phyloP scores from a whole-genome alignment of 2,113 vertebrate genomes.

The Thalassoma bifasciatum region DNA sequence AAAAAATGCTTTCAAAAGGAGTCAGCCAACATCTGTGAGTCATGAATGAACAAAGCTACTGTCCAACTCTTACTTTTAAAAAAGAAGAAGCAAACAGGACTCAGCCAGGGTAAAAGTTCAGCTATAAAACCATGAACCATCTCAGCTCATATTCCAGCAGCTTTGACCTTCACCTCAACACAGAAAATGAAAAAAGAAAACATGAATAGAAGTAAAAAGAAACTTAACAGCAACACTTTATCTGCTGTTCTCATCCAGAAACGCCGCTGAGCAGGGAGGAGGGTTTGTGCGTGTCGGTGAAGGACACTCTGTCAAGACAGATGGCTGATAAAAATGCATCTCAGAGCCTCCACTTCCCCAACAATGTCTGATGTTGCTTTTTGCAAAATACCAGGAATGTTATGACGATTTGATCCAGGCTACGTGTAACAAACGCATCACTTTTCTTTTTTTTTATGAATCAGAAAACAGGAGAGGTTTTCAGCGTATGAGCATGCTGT shows the following conservation, averaged over 20 bases:
- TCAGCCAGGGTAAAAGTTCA: constrained; percentile 1
- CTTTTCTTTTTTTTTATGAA: not conserved
- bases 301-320: constrained; percentile 40
- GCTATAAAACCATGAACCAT: not conserved
- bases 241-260: constrained; percentile 35
- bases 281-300: constrained; percentile 27
- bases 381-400: constrained; percentile 14
- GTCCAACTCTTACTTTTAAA: too few species aligned
- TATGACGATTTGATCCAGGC: not conserved
- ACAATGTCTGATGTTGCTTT: constrained; percentile 26
- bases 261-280: constrained; percentile 28
- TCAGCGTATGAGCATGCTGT: not conserved
- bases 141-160: not conserved
- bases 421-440: not conserved
- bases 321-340: constrained; percentile 32
- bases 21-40: too few species aligned
- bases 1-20: too few species aligned
- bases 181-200: not conserved
- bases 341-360: constrained; percentile 15
- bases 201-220: not conserved
- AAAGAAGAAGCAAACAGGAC: not conserved
- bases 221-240: constrained; percentile 10
- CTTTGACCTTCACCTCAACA: not conserved
- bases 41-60: too few species aligned
- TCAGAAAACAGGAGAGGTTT: not conserved